Base-by-base conservation (phyloP, 2,113 vertebrate genomes). In the Aegotheles bennettii region DNA sequence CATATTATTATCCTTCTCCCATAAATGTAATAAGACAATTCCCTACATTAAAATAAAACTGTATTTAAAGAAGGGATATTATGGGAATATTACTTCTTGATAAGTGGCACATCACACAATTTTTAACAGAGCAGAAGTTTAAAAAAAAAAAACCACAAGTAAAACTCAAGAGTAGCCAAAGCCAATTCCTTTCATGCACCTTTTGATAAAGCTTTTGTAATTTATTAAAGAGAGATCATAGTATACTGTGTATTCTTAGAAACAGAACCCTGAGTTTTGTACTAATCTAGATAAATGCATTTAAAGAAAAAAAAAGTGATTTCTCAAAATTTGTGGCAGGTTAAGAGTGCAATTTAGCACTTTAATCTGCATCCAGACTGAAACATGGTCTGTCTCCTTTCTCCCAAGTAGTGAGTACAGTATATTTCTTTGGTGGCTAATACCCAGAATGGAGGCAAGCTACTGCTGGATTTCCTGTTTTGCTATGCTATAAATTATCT, bases 21-120 rank as follows among this genome's bases (percentile, higher is more conserved):
- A 54, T 60, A 96, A 93, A 90, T 65, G 50, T 21, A 91, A 53
- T 82, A 88, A 84, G 74, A 78, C 35, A 78, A 61, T 78, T 80
- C n/a, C 65, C 59, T 53, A 71, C 43, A 80, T 74, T 80, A 78
- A 92, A 96, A 94, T 89, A 42, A 89, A 96, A 83, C 17, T 64
- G 33, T 76, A 64, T 95, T 84, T 93, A 79, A 76, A 91, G 86
- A 94, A 85, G 84, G 50, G 26, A 69, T 61, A 42, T 64, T 64
- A 67, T 40, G n/a, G 40, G 45, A 85, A 89, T 87, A 47, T 15
- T 54, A 59, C 13, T 79, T 71, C 15, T 59, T 1, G 4, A 8
- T 73, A 90, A 87, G 70, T 74, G 51, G 57, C 50, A 94, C 20
- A 83, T 78, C 50, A 65, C 45, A 67, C 24, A 50, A 31, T 70